Base-by-base conservation (phyloP, 2,888 invertebrate species). In the Drosophila tanythrix region DNA sequence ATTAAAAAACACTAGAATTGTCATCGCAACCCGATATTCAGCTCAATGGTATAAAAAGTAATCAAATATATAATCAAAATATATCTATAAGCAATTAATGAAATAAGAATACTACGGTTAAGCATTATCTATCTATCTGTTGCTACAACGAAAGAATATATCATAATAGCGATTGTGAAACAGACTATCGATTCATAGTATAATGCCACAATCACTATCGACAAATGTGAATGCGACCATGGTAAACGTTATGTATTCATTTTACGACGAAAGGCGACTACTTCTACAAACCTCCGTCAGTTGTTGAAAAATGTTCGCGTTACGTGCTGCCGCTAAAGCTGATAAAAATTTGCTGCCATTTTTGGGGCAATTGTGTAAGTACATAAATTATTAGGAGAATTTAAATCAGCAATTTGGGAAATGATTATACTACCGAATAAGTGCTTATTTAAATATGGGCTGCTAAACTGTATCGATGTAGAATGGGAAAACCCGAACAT, bases 291-390 rank as follows among this genome's bases (percentile, higher is more conserved):
- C 50, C 60, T 64, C 35, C 43, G 59, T 75, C 64, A 78, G 78
- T 78, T 70, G 69, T 61, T 69, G 43, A 66, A 83, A 88, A 78
- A 88, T 88, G 88, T 88, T 88, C 79, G 90, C 90, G 73, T 82
- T 91, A 85, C 90, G 90, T 82, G 88, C 89, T 79, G 91, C 91
- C 68, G 74, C 83, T 52, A 91, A 91, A 88, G 84, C 89, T 74
- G 91, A 91, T 74, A 86, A 84, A 65, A 91, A 81, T 83, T 70
- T 91, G 78, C 75, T 91, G 38, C 84, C 89, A 63, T 79, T 90
- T 78, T 80, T 90, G 80, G 90, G 81, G 70, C 90, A 91, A 80
- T 82, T 86, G 70, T 89, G 91, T 91, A 83, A 91, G 91, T 90
- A 85, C n/a, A 40, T 51, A 57, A 48, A 31, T 36, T 38, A 52